Percentiles rank a stretch among this genome's conserved stretches.
Conservation (phyloP, 2,113 vertebrate genomes). For the Hemicordylus capensis region DNA sequence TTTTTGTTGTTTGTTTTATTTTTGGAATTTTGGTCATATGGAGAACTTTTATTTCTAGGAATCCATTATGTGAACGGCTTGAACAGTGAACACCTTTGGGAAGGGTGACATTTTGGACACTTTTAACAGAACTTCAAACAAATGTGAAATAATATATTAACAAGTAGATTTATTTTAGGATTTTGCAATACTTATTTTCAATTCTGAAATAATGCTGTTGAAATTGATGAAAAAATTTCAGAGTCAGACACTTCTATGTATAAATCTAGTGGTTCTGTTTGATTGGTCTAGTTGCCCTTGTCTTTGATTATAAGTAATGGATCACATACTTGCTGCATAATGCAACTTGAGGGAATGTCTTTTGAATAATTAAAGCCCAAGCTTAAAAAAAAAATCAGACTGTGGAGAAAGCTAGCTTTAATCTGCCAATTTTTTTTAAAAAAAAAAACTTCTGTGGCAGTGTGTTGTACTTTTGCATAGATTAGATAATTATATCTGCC, state of each 20-base stretch:
- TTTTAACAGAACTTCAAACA: background rate
- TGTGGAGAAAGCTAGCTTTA: background rate
- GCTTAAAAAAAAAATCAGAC: background rate
- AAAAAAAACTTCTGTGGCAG: background rate
- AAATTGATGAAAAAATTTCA: background rate
- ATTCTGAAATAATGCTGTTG: background rate
- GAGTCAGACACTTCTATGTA: background rate
- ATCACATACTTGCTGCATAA: background rate
- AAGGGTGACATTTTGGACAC: background rate
- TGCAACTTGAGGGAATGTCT: background rate
- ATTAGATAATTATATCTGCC: constrained; percentile 32
- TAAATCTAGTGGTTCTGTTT: background rate
- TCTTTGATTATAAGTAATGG: background rate
- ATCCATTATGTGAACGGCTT: background rate
- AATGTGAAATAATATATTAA: background rate
- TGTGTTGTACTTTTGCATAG: background rate
- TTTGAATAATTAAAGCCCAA: background rate
- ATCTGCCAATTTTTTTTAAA: background rate
- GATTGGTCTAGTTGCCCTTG: background rate
- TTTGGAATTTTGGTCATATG: too few species aligned
- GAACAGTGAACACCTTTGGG: background rate
- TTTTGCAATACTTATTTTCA: background rate
- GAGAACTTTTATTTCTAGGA: background rate
- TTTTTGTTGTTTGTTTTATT: background rate
- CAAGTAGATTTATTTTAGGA: background rate